A percentile compares a stretch with the other conserved stretches of the same genome.
phyloP scores from a whole-genome alignment of 2,888 invertebrate species.

The Monochamus alternatus region DNA sequence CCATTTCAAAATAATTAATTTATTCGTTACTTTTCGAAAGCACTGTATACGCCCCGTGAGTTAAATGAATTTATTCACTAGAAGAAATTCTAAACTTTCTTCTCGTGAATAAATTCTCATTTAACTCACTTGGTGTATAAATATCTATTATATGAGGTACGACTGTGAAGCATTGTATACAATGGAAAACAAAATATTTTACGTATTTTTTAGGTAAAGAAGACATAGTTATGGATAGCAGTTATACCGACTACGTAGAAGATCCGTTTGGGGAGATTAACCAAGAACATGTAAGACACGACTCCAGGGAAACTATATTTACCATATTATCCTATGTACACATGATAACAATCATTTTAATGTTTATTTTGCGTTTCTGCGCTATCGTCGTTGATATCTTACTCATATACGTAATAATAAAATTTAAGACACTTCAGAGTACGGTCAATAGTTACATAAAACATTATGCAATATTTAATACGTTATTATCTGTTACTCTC shows the following conservation, averaged over 20 bases:
- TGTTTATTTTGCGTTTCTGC: background rate
- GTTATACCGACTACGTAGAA: background rate
- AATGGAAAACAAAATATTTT: background rate
- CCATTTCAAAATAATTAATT: too few species aligned
- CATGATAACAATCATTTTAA: background rate
- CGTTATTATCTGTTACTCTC: conserved; percentile 26
- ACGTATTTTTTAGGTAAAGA: background rate
- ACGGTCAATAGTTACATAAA: conserved; percentile 30
- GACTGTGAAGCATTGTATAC: background rate
- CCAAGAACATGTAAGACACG: background rate
- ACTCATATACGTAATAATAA: background rate
- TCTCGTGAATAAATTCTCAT: too few species aligned
- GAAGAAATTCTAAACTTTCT: too few species aligned
- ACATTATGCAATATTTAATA: conserved; percentile 38
- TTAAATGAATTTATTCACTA: too few species aligned
- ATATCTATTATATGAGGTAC: too few species aligned
- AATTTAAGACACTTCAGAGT: conserved; percentile 27
- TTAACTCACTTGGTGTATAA: too few species aligned
- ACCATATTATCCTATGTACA: too few species aligned
- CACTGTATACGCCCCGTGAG: too few species aligned
- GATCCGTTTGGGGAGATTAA: background rate
- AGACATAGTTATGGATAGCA: conserved; percentile 34
- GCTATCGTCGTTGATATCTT: background rate
- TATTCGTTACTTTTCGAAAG: too few species aligned
- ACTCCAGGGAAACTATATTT: too few species aligned